Conservation (phyloP, 2,113 vertebrate species). For the Panurus biarmicus region DNA sequence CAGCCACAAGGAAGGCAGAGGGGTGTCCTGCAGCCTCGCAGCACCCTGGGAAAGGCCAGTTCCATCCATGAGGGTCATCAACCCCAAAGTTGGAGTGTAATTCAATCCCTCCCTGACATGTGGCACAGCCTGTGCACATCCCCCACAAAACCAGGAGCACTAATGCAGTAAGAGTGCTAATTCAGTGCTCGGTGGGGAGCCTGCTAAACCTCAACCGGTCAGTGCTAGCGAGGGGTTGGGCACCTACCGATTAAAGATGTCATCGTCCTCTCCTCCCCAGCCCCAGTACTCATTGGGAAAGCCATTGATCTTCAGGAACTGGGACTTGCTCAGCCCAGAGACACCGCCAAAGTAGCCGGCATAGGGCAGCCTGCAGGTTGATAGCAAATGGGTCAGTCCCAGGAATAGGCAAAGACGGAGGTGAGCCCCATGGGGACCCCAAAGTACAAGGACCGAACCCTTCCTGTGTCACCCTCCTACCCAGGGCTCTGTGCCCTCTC, state of each 20-base stretch:
- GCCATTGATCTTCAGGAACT: conserved; percentile 98
- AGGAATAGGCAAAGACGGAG: not conserved
- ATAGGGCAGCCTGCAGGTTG: conserved; percentile 84
- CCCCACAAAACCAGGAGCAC: accelerated
- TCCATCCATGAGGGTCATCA: not conserved
- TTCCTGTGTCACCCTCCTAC: not conserved
- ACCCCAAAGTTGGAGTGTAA: not conserved
- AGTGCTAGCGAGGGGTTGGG: accelerated
- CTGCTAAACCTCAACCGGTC: not conserved
- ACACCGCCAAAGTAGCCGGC: conserved; percentile 96
- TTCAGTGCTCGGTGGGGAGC: accelerated
- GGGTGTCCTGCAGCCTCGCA: not conserved
- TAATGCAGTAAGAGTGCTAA: accelerated
- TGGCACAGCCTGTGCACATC: accelerated
- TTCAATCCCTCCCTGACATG: not conserved
- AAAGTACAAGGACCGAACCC: not conserved
- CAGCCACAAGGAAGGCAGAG: not conserved
- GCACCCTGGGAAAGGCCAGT: not conserved
- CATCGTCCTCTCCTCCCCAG: conserved; percentile 98
- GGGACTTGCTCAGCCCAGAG: conserved; percentile 93
- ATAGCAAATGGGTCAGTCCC: not conserved
- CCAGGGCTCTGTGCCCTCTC: not conserved
- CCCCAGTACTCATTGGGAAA: conserved; percentile 99
- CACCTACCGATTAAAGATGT: conserved; percentile 96
- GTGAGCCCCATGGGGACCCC: not conserved